These are phyloP conservation scores for Spea multiplicata DNA, from an alignment of 2,113 vertebrate species.

Conservation along the genomic window DNA sequence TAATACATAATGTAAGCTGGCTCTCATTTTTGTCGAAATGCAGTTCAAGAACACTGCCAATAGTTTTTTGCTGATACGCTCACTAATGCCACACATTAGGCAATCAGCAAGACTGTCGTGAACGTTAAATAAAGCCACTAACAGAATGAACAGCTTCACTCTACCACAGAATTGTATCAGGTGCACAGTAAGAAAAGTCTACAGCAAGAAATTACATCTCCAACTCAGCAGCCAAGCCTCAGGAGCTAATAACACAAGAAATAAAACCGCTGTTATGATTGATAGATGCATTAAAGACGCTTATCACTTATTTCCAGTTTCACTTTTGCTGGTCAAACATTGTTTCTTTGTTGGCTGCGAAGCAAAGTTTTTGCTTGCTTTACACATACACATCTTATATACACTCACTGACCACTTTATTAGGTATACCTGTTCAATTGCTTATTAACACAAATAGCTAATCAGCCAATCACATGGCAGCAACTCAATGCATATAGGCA, in stretches of 20 bases:
- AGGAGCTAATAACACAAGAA: slow-evolving; percentile 59
- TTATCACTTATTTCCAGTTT: slow-evolving; percentile 60
- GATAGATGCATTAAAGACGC: slow-evolving; percentile 61
- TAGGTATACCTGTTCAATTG: no score
- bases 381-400: no score
- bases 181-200: slow-evolving; percentile 57
- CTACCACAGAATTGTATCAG: slow-evolving; percentile 56
- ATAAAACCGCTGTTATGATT: slow-evolving; percentile 60
- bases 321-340: slow-evolving; percentile 58
- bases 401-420: no score
- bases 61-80: no score
- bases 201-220: slow-evolving; percentile 56
- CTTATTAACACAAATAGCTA: no score
- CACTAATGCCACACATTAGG: no score
- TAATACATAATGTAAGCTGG: no score
- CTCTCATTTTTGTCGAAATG: no score
- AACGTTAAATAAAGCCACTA: slow-evolving; percentile 52
- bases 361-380: slow-evolving; percentile 47
- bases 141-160: slow-evolving; percentile 54
- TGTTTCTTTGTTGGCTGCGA: slow-evolving; percentile 55
- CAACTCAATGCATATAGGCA: no score
- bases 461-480: no score
- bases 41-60: no score
- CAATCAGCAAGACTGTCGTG: no score
- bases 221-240: slow-evolving; percentile 52